phyloP scores from a whole-genome alignment of 2,113 vertebrate species.

The Cebus imitator region DNA sequence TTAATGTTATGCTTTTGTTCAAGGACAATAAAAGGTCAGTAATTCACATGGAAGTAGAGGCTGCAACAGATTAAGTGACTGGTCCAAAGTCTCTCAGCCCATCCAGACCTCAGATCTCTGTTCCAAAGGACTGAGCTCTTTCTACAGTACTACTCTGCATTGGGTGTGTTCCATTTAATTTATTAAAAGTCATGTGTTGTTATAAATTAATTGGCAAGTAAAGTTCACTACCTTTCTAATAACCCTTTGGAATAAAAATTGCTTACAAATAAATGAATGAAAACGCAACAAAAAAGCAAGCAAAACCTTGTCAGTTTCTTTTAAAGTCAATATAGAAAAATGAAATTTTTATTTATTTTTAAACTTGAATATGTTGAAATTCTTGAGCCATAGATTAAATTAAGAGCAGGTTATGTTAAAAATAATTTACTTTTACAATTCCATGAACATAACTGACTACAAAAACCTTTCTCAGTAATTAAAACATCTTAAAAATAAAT shows the following conservation, averaged over 20 bases:
- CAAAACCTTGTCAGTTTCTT: neutral
- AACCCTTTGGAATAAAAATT: slow-evolving; percentile 37
- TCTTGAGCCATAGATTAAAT: neutral
- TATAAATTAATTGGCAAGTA: neutral
- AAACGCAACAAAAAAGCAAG: neutral
- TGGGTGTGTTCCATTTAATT: neutral
- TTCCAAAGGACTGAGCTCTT: neutral
- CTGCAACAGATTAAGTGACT: neutral
- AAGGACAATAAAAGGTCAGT: neutral
- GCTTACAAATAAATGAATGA: neutral
- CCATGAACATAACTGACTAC: neutral
- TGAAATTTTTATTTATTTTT: neutral
- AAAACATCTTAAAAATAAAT: slow-evolving; percentile 38
- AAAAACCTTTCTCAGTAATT: neutral
- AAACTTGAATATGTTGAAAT: neutral
- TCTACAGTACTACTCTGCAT: neutral
- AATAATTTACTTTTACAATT: slow-evolving; percentile 23
- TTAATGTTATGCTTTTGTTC: neutral
- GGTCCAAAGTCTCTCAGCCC: neutral
- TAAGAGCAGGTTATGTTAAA: slow-evolving; percentile 13
- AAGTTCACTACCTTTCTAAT: neutral
- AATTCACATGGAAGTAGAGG: neutral
- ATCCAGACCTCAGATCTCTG: neutral
- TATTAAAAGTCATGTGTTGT: neutral
- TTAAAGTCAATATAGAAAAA: slow-evolving; percentile 36